These are phyloP conservation scores for Cossypha heuglini DNA, from an alignment of 2,797 vertebrate species.

Conservation along the genomic window DNA sequence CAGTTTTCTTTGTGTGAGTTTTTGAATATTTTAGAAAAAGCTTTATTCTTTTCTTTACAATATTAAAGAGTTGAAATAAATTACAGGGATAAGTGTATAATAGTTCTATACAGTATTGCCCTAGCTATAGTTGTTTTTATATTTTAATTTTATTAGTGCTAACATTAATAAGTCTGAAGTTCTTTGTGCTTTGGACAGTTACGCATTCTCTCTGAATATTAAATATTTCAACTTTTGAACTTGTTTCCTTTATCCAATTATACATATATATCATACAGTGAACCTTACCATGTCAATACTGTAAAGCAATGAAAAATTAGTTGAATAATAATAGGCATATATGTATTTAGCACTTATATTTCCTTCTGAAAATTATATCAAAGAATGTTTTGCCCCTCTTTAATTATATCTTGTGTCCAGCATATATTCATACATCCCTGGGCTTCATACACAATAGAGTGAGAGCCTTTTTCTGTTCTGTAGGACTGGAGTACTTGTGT, in stretches of 20 bases:
- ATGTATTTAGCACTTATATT: background rate
- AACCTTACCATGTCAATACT: background rate
- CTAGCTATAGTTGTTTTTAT: background rate
- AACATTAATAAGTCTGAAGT: background rate
- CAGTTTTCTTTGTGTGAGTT: background rate
- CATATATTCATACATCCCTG: rapidly evolving
- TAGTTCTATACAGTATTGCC: background rate
- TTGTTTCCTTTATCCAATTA: background rate
- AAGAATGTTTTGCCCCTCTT: background rate
- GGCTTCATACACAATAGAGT: background rate
- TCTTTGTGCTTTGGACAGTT: background rate
- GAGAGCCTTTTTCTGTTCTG: background rate
- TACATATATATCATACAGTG: background rate
- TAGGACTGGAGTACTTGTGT: background rate
- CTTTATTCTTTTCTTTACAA: background rate
- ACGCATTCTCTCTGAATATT: background rate
- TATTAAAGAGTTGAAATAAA: background rate
- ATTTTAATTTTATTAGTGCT: background rate
- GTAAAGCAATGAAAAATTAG: background rate
- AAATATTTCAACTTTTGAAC: background rate
- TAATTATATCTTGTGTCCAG: background rate
- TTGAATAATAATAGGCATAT: background rate
- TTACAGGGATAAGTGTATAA: background rate
- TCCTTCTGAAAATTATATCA: background rate
- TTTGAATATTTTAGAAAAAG: background rate